Evolutionary conservation across 2,113 vertebrate species (phyloP).

Genomic region (Ariopsis seemanni): DNA sequence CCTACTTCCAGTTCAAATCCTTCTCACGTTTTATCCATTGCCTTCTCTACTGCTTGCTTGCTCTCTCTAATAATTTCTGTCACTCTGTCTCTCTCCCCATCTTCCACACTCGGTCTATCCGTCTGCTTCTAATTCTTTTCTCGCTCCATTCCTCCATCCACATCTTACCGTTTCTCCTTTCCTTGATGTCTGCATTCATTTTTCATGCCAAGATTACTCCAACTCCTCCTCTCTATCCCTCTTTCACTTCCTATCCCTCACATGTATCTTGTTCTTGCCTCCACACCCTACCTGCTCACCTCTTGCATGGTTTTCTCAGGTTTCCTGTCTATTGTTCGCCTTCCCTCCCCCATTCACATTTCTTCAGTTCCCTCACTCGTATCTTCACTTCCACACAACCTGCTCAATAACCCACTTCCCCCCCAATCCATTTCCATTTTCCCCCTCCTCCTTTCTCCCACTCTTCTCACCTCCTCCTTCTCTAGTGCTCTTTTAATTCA

Average conservation of each 20-base stretch:
- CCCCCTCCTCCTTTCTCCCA: neutral
- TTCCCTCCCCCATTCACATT: neutral
- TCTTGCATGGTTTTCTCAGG: neutral
- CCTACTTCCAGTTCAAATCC: neutral
- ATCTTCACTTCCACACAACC: neutral
- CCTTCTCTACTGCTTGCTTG: neutral
- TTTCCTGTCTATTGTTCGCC: neutral
- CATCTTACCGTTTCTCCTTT: neutral
- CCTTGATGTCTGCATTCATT: neutral
- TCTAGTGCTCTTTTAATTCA: neutral
- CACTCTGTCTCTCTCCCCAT: neutral
- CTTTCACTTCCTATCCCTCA: neutral
- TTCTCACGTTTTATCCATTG: neutral
- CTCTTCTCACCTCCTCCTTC: neutral
- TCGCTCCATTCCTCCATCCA: neutral
- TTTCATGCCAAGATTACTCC: neutral
- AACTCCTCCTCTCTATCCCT: neutral
- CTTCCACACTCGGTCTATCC: neutral
- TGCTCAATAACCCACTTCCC: neutral
- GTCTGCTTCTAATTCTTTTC: neutral
- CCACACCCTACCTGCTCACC: neutral
- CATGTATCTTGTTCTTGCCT: neutral
- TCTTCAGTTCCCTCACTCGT: neutral
- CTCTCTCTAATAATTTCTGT: neutral
- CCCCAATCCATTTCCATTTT: neutral